Evolutionary conservation across 2,888 invertebrate genomes (phyloP).

Genomic region (Netelia virgata): DNA sequence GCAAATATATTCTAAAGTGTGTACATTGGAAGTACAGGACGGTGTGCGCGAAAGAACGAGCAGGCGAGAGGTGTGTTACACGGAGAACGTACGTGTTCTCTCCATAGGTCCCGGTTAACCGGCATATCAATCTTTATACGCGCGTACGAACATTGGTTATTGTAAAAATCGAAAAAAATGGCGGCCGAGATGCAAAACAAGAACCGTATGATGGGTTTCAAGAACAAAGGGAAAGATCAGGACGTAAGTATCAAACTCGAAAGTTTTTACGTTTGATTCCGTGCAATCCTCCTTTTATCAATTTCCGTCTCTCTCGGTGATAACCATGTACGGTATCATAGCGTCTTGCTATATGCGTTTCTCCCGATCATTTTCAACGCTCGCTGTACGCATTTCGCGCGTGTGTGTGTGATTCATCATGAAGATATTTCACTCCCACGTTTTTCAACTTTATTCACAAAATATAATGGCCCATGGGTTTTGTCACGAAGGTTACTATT

Average conservation of each 20-base stretch:
- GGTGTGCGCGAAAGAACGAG: conserved; percentile 76
- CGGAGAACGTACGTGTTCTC: conserved; percentile 62
- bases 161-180: conserved; percentile 86
- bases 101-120: conserved; percentile 72
- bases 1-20: conserved; percentile 21
- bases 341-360: background rate
- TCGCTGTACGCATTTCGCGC: conserved; percentile 39
- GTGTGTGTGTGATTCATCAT: conserved; percentile 51
- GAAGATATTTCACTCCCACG: conserved; percentile 56
- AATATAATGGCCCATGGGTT: background rate
- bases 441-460: conserved; percentile 33
- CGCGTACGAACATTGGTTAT: conserved; percentile 77
- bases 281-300: background rate
- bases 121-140: conserved; percentile 77
- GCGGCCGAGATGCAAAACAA: conserved; percentile 91
- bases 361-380: conserved; percentile 6
- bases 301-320: background rate
- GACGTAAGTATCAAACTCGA: conserved; percentile 91
- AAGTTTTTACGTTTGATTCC: background rate
- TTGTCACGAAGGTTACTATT: background rate
- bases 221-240: conserved; percentile 99
- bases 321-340: background rate
- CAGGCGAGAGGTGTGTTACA: conserved; percentile 67
- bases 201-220: conserved; percentile 97
- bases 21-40: conserved; percentile 12